These are phyloP conservation scores for Oreochromis spilurus DNA, from an alignment of 2,113 vertebrate genomes.

Conservation along the genomic window DNA sequence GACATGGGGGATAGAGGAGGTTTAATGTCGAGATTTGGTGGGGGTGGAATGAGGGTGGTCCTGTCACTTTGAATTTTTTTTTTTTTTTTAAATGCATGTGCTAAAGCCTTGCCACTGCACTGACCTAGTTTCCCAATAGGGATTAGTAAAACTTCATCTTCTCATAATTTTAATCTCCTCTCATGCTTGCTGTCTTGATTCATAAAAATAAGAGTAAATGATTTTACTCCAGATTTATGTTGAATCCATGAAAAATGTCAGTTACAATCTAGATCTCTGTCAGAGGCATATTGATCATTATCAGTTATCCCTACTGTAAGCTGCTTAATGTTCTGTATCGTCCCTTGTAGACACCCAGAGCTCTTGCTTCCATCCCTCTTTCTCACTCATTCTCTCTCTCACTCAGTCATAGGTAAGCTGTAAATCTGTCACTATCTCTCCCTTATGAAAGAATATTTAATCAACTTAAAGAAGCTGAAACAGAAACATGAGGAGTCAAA, in stretches of 20 bases:
- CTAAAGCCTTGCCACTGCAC: background rate
- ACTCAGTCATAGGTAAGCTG: background rate
- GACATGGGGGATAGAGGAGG: background rate
- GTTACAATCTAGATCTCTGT: slow-evolving; percentile 2
- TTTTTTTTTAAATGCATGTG: rapidly evolving
- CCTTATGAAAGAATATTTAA: background rate
- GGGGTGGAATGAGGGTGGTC: background rate
- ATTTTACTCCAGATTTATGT: background rate
- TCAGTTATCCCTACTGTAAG: slow-evolving; percentile 35
- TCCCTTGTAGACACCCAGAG: slow-evolving; percentile 24
- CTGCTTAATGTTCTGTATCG: slow-evolving; percentile 52
- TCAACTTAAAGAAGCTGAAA: slow-evolving; percentile 12
- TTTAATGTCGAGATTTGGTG: background rate
- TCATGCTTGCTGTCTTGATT: background rate
- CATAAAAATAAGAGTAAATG: background rate
- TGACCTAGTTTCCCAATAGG: background rate
- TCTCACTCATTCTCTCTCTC: background rate
- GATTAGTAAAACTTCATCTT: background rate
- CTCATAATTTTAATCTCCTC: background rate
- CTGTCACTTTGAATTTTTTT: background rate
- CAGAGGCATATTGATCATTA: slow-evolving; percentile 29
- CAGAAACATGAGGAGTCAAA: slow-evolving; percentile 1
- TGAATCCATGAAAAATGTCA: background rate
- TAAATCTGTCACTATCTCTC: background rate
- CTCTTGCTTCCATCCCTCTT: background rate